These are phyloP conservation scores for Cyrtorhinus lividipennis DNA, from an alignment of 1,140 invertebrate genomes.

Conservation along the genomic window DNA sequence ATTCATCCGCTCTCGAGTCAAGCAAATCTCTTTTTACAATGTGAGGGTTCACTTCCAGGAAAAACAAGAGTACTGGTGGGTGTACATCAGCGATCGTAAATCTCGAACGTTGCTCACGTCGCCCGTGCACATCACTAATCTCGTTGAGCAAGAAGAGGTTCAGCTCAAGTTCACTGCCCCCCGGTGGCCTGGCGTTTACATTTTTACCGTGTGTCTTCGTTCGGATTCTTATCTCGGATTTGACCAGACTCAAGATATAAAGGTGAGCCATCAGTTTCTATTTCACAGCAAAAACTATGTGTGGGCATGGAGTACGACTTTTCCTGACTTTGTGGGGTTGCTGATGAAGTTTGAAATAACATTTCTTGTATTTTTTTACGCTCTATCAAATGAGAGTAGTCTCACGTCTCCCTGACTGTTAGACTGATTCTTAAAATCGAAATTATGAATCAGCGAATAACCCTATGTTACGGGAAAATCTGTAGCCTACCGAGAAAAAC, in stretches of 20 bases:
- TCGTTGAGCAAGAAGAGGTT: slow-evolving; percentile 66
- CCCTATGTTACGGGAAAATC: no score
- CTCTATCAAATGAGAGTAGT: slow-evolving; percentile 6
- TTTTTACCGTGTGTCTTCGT: slow-evolving; percentile 82
- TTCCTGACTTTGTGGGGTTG: no score
- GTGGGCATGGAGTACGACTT: no score
- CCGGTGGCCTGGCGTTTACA: slow-evolving; percentile 77
- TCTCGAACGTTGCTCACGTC: slow-evolving; percentile 74
- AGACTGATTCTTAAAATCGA: no score
- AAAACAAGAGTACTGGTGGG: slow-evolving; percentile 99
- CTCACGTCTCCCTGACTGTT: no score
- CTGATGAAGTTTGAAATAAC: no score
- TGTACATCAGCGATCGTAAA: slow-evolving; percentile 92
- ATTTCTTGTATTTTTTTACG: slow-evolving; percentile 10
- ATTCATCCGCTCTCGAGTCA: no score
- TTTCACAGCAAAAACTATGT: no score
- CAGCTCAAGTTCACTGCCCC: slow-evolving; percentile 94
- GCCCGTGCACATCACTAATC: slow-evolving; percentile 77
- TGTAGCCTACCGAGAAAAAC: no score
- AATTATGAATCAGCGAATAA: no score
- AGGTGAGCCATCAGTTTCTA: slow-evolving; percentile 38
- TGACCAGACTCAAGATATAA: slow-evolving; percentile 81
- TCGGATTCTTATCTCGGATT: slow-evolving; percentile 93
- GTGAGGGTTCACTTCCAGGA: slow-evolving; percentile 44
- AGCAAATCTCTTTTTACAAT: no score